These are phyloP conservation scores for Eretmodus cyanostictus DNA, from an alignment of 2,113 vertebrate genomes.

Conservation along the genomic window DNA sequence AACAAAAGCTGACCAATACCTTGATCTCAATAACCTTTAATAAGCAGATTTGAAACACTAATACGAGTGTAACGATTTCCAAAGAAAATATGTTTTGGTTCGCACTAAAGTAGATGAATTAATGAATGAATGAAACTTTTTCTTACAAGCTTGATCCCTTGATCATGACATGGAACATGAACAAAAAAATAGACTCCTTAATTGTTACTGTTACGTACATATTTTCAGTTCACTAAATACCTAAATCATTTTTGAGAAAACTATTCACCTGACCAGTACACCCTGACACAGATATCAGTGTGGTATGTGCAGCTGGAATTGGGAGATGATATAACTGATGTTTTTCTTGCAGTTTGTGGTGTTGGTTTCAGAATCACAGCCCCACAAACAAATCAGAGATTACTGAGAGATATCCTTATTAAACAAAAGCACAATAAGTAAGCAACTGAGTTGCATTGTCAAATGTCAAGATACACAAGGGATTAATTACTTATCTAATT, in stretches of 20 bases:
- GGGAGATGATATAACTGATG: neutral
- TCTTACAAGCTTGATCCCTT: neutral
- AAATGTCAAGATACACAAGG: neutral
- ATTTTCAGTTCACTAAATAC: neutral
- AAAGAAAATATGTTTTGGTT: accelerated
- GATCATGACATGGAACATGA: accelerated
- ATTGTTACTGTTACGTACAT: neutral
- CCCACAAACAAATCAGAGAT: neutral
- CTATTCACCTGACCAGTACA: neutral
- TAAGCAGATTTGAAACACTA: neutral
- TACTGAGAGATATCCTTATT: neutral
- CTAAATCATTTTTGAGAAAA: neutral
- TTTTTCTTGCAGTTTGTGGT: neutral
- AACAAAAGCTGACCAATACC: neutral
- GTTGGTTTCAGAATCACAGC: neutral
- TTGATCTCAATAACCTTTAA: neutral
- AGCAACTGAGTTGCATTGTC: neutral
- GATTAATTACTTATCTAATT: neutral
- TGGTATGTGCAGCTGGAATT: neutral
- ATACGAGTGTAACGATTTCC: neutral
- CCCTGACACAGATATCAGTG: neutral
- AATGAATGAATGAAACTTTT: neutral
- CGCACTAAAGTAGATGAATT: accelerated
- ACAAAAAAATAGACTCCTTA: neutral
- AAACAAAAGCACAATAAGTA: neutral